phyloP scores from a whole-genome alignment of 2,113 vertebrate genomes.

The Solenodon paradoxus region DNA sequence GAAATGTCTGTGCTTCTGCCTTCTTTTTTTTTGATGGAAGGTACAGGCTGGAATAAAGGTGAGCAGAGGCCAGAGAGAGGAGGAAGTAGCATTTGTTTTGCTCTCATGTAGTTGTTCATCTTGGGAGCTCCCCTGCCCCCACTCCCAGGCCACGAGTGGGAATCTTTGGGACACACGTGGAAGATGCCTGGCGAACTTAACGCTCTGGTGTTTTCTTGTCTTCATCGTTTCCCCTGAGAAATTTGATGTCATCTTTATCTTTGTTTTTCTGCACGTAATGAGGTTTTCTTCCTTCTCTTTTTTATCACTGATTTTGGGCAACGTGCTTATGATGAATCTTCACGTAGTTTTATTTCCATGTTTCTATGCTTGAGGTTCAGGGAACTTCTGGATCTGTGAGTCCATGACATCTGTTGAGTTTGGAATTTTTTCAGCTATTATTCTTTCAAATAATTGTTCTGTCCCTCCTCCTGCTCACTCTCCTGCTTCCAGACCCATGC shows the following conservation, averaged over 20 bases:
- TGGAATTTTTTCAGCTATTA: neutral
- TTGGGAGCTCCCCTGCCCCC: too few relatives aligned
- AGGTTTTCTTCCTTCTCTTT: neutral
- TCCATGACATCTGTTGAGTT: neutral
- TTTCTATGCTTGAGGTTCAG: neutral
- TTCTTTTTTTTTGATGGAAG: neutral
- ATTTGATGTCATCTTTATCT: neutral
- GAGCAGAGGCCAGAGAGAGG: too few relatives aligned
- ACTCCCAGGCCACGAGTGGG: too few relatives aligned
- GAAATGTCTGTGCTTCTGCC: neutral
- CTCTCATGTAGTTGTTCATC: neutral
- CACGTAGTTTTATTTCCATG: neutral
- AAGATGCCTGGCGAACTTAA: too few relatives aligned
- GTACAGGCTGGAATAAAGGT: too few relatives aligned
- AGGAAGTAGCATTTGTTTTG: too few relatives aligned
- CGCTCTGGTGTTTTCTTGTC: neutral
- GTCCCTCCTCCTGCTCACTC: neutral
- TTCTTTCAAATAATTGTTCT: neutral
- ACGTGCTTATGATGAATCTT: neutral
- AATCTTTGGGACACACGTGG: too few relatives aligned
- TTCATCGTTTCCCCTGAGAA: neutral
- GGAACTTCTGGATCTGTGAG: neutral
- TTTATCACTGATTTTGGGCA: neutral
- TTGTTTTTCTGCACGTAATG: neutral
- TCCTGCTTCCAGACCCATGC: neutral